Base-by-base conservation (phyloP, 64 coral and sea anemone genomes). In the Acropora yongei region DNA sequence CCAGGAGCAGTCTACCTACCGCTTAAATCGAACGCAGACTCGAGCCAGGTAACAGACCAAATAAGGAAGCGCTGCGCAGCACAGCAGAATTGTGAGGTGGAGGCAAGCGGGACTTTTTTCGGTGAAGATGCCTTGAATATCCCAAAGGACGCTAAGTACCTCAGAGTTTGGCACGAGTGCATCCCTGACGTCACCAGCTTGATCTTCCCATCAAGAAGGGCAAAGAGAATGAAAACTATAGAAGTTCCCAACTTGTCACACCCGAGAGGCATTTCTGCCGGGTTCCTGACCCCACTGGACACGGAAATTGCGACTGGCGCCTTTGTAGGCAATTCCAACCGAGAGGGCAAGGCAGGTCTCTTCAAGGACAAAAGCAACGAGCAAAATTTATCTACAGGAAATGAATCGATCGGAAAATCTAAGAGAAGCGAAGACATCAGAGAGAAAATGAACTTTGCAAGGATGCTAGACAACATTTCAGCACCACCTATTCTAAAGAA, bases 121-220 rank as follows among this genome's bases (percentile, higher is more conserved):
- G 79, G 42, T 14, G 91, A 92, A 42, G 18, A 13, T 3, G 65
- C 83, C 51, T 68, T 41, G 17, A 49, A 44, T 30, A 39, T 71
- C 74, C 87, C 87, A 5, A 65, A 83, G 40, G 76, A 77, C 16
- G 74, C 88, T 11, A 94, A 85, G 18, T 90, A 94, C 14, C 87
- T 94, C 8, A 88, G 83, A 51, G 72, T 90, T 18, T 94, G 92
- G 92, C 87, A 94, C 72, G 92, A 94, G 60, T 94, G 92, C 16
- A 94, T 94, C 89, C 92, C 92, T 30, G 83, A 94, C 78, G 89
- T 89, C 69, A 60, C 87, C 41, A 20, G 77, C 17, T 40, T 8
- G 3, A 66, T 78, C 39, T n/a, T 78, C 4, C 57, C 80, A 48
- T 78, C 88, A 42, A 68, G 58, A 44, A 80, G 80, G 1, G 16